These are phyloP conservation scores for Steinernema feltiae DNA, from an alignment of 1,140 invertebrate species.

Conservation along the genomic window DNA sequence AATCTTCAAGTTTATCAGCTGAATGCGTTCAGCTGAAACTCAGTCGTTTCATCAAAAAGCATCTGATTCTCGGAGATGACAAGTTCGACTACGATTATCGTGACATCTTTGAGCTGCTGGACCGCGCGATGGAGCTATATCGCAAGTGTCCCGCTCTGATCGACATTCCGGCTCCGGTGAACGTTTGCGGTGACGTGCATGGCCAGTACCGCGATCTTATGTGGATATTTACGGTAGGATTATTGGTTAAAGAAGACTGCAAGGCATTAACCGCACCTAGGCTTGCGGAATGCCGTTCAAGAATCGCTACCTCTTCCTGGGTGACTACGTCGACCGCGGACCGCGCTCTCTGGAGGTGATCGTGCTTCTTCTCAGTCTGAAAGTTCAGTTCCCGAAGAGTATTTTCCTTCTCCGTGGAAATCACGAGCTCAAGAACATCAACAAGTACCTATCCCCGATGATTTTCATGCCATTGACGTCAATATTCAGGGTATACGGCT, in stretches of 20 bases:
- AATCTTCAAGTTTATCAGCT: background rate
- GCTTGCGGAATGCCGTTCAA: background rate
- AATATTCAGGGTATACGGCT: constrained; percentile 61
- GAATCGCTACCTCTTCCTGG: constrained; percentile 23
- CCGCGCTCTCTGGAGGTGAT: constrained; percentile 65
- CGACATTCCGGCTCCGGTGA: constrained; percentile 57
- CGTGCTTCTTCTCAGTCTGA: constrained; percentile 64
- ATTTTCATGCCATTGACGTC: constrained; percentile 37
- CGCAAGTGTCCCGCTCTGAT: constrained; percentile 24
- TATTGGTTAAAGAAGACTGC: too few species aligned
- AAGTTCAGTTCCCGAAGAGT: constrained; percentile 60
- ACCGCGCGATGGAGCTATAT: background rate
- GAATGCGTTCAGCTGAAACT: background rate
- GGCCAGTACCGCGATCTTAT: constrained; percentile 63
- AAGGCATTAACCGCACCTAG: background rate
- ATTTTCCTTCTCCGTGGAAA: constrained; percentile 64
- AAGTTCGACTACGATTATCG: background rate
- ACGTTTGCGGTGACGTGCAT: constrained; percentile 62
- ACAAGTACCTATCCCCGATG: constrained; percentile 64
- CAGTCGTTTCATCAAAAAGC: background rate
- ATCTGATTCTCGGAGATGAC: background rate
- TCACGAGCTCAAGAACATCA: constrained; percentile 67
- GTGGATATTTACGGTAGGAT: constrained; percentile 58
- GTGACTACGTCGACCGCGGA: constrained; percentile 57
- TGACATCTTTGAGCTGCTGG: background rate